phyloP scores from a whole-genome alignment of 2,797 vertebrate species.

The Phoeniculus purpureus region DNA sequence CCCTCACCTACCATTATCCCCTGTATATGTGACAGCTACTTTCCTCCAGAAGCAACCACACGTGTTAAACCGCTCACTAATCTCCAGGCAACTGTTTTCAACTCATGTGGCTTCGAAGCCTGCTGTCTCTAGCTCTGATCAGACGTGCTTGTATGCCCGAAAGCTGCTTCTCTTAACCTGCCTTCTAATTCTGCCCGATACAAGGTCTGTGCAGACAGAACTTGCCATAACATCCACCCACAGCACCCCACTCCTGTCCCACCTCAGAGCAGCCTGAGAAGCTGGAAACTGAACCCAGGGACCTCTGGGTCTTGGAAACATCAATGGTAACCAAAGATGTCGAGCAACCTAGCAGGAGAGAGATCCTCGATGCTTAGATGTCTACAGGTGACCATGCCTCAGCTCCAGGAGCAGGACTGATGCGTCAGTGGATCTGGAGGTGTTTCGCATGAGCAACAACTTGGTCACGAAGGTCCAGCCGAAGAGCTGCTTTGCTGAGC shows the following conservation, averaged over 20 bases:
- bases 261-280: not conserved
- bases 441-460: not conserved
- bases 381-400: fast-evolving
- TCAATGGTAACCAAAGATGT: not conserved
- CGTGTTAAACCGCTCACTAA: not conserved
- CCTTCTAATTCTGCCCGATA: not conserved
- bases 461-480: not conserved
- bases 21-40: not conserved
- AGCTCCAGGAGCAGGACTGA: fast-evolving
- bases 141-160: not conserved
- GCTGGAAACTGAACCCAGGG: not conserved
- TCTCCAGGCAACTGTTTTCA: not conserved
- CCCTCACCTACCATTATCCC: not conserved
- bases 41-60: not conserved
- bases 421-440: not conserved
- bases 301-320: not conserved
- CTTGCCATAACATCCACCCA: not conserved
- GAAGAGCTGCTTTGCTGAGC: not conserved
- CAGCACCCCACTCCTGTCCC: not conserved
- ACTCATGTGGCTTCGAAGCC: not conserved
- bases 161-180: not conserved
- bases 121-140: not conserved
- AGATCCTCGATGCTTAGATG: fast-evolving
- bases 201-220: not conserved
- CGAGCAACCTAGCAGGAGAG: not conserved